Evolutionary conservation across 2,888 invertebrate genomes (phyloP).

Genomic region (Sinopyrophorus schimmeli): DNA sequence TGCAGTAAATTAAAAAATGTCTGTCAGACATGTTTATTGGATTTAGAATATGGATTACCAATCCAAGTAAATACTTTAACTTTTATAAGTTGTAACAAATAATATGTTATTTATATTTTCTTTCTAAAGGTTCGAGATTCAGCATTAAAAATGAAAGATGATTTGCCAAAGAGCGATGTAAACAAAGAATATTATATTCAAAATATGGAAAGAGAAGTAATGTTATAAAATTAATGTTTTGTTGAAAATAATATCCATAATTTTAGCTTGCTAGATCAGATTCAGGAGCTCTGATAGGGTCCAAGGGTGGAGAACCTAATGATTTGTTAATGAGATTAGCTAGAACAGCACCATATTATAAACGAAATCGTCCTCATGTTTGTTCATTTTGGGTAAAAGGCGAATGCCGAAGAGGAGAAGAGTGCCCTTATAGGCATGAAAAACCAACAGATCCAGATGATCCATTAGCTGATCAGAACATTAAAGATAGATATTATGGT

Average conservation of each 20-base stretch:
- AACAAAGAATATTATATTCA: slow-evolving; percentile 95
- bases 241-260: slow-evolving; percentile 12
- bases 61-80: slow-evolving; percentile 61
- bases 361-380: slow-evolving; percentile 91
- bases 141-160: slow-evolving; percentile 87
- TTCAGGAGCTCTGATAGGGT: slow-evolving; percentile 62
- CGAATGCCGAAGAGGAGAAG: slow-evolving; percentile 93
- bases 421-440: slow-evolving; percentile 95
- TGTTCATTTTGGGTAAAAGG: slow-evolving; percentile 99
- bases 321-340: slow-evolving; percentile 87
- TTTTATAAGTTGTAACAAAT: neutral
- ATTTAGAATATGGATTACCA: slow-evolving; percentile 88
- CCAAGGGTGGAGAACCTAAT: slow-evolving; percentile 75
- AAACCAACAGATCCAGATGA: slow-evolving; percentile 97
- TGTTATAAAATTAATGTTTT: slow-evolving; percentile 35
- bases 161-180: slow-evolving; percentile 89
- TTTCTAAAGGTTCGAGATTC: slow-evolving; percentile 73
- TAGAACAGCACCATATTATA: slow-evolving; percentile 92
- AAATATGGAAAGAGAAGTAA: slow-evolving; percentile 82
- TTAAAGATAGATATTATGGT: slow-evolving; percentile 92
- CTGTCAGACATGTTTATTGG: slow-evolving; percentile 93
- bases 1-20: slow-evolving; percentile 94
- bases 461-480: slow-evolving; percentile 94
- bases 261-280: slow-evolving; percentile 50
- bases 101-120: slow-evolving; percentile 1